Base-by-base conservation (phyloP, 2,888 invertebrate species). In the Cheilosia soror region DNA sequence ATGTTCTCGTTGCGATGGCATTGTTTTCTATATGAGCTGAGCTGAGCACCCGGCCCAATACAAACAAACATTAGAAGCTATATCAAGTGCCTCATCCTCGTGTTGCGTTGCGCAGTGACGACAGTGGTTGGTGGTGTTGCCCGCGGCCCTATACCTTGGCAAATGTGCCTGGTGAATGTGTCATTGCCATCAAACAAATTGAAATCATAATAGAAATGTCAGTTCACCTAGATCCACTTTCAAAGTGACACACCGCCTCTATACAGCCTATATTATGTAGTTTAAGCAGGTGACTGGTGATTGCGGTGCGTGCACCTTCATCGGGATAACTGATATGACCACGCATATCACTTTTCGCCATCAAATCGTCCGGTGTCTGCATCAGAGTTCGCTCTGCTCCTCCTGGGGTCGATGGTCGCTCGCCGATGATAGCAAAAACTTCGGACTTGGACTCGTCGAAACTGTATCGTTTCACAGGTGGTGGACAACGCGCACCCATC, bases 211-310 rank as follows among this genome's bases (percentile, higher is more conserved):
- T 85, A 85, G 76, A 81, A 81, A 76, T 58, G 71, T 81, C 76
- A 85, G 72, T 57, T 85, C 71, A 85, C 85, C 76, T 81, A 85
- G 85, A 85, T 85, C 81, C 81, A 72, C 68, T 85, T 85, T 85
- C 85, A 85, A 85, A 85, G 81, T 68, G 77, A 5, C 31, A 69
- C 47, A 68, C 81, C 85, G 85, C 85, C 72, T 37, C 47, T 62
- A 73, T 27, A 72, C 31, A 76, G 29, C 66, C 66, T 7, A 47
- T 11, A 11, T 37, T n/a, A 47, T n/a, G 15, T n/a, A 27, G 20
- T 68, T 49, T 11, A 44, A 69, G 75, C 84, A 84, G 84, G 80
- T 84, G 78, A 63, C 55, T 40, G 75, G 42, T 69, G 79, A 75
- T 73, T 79, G 72, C 57, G 63, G 80, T 84, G 84, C 69, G 37